These are phyloP conservation scores for Eutolmus rufibarbis DNA, from an alignment of 2,888 invertebrate genomes.

Conservation along the genomic window DNA sequence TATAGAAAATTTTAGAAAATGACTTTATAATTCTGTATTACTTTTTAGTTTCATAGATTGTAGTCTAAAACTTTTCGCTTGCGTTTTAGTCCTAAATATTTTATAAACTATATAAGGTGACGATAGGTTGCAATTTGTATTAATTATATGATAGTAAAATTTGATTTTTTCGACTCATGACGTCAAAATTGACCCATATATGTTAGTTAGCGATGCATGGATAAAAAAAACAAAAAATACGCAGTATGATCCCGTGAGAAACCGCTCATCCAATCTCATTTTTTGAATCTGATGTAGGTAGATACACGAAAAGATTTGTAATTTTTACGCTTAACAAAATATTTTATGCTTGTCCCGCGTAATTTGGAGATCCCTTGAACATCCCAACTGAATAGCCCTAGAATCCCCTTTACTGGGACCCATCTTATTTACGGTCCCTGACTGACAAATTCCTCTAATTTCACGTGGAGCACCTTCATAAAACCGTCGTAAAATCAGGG, in stretches of 20 bases:
- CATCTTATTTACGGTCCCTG: constrained; percentile 7
- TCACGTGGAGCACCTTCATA: constrained; percentile 27
- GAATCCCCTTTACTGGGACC: background rate
- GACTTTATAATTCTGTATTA: too few relatives aligned
- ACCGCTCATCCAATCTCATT: background rate
- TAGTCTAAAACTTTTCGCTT: too few relatives aligned
- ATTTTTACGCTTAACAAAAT: background rate
- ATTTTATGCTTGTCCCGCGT: background rate
- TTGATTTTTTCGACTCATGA: too few relatives aligned
- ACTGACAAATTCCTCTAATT: constrained; percentile 15
- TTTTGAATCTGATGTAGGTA: background rate
- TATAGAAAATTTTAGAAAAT: too few relatives aligned
- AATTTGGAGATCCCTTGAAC: background rate
- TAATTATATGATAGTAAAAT: too few relatives aligned
- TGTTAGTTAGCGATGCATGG: too few relatives aligned
- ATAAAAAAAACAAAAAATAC: too few relatives aligned
- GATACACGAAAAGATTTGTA: background rate
- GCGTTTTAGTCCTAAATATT: too few relatives aligned
- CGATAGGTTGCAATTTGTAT: too few relatives aligned
- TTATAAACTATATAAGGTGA: too few relatives aligned
- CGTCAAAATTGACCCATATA: too few relatives aligned
- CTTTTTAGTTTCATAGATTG: too few relatives aligned
- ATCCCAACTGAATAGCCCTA: background rate
- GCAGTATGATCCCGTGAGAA: background rate
- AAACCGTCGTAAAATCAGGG: constrained; percentile 25